Evolutionary conservation across 1,140 invertebrate species (phyloP), one percentile per base, ranked within the genome.

Genomic region (Chironomus striatipennis): DNA sequence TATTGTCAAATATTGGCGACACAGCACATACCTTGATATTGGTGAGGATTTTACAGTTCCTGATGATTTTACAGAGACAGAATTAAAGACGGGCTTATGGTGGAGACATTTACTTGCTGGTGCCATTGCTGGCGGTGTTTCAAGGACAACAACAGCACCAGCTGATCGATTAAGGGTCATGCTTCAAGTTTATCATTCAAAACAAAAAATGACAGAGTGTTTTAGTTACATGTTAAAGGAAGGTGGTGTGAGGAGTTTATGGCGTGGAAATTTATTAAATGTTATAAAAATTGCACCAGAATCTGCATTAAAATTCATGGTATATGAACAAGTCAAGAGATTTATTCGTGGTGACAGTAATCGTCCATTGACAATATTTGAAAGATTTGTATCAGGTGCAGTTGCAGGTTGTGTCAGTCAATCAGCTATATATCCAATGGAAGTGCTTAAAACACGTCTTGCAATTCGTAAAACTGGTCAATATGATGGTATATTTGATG

Each of bases 241-340:
- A 84, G 98, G 98, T 76, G 98, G 98, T n/a, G 78, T 92, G 7
- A 85, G 81, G 43, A 94, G 94, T 74, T 84, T 99, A 73, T 99
- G 98, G 98, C 85, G 98, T 79, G 98, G 98, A 42, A 99, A 99
- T 84, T 96, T 95, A 57, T 96, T 99, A 78, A 99, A 99, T 83
- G 95, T 99, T 47, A 84, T 98, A 75, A 99, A 99, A 87, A 99
- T 99, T 78, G 97, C 95, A 0, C 98, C 98, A 0, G 98, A 99
- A 85, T 94, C 96, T 1, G 98, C 98, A 0, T 82, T 99, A 0
- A 99, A 99, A 82, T 99, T 99, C 81, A 95, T 96, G 83, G 94
- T 95, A 2, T 99, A 99, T 84, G 98, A 99, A 82, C 93, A 98
- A 84, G 88, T 93, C 15, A 98, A 98, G 82, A 85, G 89, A 72